Evolutionary conservation across 2,888 invertebrate species (phyloP).

Genomic region (Linnaemya tessellans): DNA sequence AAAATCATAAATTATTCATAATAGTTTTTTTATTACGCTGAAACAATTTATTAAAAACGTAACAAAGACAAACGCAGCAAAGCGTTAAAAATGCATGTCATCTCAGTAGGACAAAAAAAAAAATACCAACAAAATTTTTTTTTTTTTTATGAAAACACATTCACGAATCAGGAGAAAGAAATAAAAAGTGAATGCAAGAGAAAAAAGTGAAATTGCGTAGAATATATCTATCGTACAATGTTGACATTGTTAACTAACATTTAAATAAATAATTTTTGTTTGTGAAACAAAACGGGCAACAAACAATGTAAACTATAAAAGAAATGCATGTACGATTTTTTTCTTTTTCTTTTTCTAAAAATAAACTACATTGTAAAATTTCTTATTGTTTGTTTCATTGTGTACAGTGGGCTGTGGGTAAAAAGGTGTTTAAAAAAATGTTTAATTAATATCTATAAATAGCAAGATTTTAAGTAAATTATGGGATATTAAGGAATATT

Average conservation of each 20-base stretch:
- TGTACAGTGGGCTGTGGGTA: neutral
- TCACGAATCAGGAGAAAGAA: neutral
- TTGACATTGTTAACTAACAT: neutral
- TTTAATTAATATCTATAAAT: too few relatives aligned
- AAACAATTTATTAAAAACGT: neutral
- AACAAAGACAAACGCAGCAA: neutral
- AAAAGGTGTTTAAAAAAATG: neutral
- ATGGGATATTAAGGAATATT: too few relatives aligned
- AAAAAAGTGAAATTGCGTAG: neutral
- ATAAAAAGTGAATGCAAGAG: neutral
- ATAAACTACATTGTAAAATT: neutral
- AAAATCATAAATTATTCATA: neutral
- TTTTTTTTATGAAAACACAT: neutral
- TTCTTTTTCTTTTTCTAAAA: neutral
- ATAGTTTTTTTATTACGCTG: neutral
- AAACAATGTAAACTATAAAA: neutral
- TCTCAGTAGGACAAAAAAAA: neutral
- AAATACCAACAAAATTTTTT: neutral
- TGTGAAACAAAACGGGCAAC: neutral
- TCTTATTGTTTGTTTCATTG: neutral
- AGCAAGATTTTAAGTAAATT: too few relatives aligned
- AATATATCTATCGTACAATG: neutral
- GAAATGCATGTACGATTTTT: neutral
- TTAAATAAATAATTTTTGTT: slow-evolving; percentile 2
- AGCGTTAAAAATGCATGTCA: neutral